Evolutionary conservation across 2,888 invertebrate genomes (phyloP).

Genomic region (Pseudolycoriella hygida): DNA sequence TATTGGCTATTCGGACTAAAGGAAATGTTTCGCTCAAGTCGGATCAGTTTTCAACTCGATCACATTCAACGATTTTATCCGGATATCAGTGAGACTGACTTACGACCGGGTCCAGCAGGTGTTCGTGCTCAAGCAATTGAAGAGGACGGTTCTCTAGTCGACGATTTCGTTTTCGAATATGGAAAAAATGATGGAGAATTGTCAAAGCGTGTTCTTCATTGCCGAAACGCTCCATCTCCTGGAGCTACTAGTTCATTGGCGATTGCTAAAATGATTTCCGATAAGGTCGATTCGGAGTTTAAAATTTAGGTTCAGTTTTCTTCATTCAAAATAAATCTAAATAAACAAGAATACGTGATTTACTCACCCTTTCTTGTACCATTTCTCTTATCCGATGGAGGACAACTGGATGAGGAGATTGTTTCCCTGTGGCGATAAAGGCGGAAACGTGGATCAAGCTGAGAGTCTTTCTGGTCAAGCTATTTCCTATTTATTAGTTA

Average conservation of each 20-base stretch:
- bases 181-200: constrained; percentile 52
- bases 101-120: constrained; percentile 76
- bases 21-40: constrained; percentile 67
- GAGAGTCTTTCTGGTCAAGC: no score
- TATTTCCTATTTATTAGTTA: no score
- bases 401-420: no score
- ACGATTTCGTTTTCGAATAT: constrained; percentile 93
- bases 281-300: constrained; percentile 45
- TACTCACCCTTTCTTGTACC: no score
- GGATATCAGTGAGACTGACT: constrained; percentile 52
- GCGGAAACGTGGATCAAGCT: no score
- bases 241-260: constrained; percentile 94
- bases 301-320: not conserved
- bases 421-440: no score
- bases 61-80: constrained; percentile 75
- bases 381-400: no score
- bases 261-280: constrained; percentile 84
- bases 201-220: constrained; percentile 71
- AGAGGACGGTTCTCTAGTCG: constrained; percentile 64
- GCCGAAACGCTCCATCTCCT: constrained; percentile 94
- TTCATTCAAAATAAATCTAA: no score
- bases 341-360: no score
- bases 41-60: constrained; percentile 59
- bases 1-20: constrained; percentile 61
- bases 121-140: constrained; percentile 94